These are phyloP conservation scores for Anolis sagrei DNA, from an alignment of 2,113 vertebrate species.

Conservation along the genomic window DNA sequence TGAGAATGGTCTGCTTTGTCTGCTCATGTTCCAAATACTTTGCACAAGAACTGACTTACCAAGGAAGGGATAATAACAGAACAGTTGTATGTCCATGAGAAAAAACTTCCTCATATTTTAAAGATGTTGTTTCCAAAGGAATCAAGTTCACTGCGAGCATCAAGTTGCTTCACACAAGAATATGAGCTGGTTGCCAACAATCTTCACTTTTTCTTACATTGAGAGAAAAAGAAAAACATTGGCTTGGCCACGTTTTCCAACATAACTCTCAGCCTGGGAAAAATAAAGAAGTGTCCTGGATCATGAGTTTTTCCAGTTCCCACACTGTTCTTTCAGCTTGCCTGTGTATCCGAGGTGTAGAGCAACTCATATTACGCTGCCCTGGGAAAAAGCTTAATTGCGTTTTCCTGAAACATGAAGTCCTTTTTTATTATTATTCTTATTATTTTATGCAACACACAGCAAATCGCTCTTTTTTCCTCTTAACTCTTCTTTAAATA, in stretches of 20 bases:
- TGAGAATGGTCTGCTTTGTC: background rate
- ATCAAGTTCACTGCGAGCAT: background rate
- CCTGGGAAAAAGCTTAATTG: constrained; percentile 9
- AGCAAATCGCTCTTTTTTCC: background rate
- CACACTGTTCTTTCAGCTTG: constrained; percentile 16
- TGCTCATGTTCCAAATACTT: background rate
- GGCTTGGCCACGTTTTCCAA: constrained; percentile 3
- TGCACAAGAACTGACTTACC: background rate
- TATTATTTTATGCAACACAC: constrained; percentile 17
- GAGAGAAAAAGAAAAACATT: background rate
- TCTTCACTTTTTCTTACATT: background rate
- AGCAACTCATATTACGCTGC: constrained; percentile 7
- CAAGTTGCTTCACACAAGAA: background rate
- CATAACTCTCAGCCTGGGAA: background rate
- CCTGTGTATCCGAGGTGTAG: background rate
- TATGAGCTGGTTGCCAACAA: background rate
- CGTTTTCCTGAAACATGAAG: constrained; percentile 28
- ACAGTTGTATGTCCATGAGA: background rate
- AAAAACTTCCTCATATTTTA: background rate
- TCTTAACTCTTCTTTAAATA: constrained; percentile 5
- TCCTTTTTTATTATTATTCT: background rate
- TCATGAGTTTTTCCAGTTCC: constrained; percentile 46
- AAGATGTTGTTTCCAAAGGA: background rate
- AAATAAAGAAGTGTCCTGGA: background rate
- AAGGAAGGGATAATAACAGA: background rate